Percentiles rank a stretch among this genome's conserved stretches.
Conservation (phyloP, 2,888 invertebrate species). For the Oscheius sp. region DNA sequence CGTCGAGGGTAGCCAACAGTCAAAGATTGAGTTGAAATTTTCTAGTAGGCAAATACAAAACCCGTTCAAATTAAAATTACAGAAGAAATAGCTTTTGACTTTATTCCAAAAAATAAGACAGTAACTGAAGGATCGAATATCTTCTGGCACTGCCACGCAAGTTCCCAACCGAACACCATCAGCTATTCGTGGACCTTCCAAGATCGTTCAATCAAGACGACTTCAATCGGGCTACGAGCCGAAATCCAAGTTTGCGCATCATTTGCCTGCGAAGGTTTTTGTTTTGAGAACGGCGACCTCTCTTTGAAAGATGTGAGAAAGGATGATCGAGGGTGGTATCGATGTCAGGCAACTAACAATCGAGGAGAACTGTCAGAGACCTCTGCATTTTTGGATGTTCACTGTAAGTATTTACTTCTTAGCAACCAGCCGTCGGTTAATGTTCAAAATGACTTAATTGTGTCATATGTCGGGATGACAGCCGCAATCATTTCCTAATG, state of each 20-base stretch:
- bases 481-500: neutral
- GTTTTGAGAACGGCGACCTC: conserved; percentile 66
- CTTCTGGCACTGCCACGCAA: conserved; percentile 69
- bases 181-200: conserved; percentile 66
- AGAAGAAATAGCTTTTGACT: conserved; percentile 58
- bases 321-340: conserved; percentile 67
- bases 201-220: conserved; percentile 58
- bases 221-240: conserved; percentile 63
- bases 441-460: conserved; percentile 13
- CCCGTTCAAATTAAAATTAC: conserved; percentile 20
- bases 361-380: conserved; percentile 53
- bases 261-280: conserved; percentile 6
- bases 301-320: conserved; percentile 63
- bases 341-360: conserved; percentile 66
- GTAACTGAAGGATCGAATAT: conserved; percentile 67
- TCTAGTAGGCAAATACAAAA: conserved; percentile 59
- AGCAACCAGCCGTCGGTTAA: neutral
- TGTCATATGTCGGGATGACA: conserved; percentile 15
- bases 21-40: conserved; percentile 55
- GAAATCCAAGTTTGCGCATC: conserved; percentile 52
- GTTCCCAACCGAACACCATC: conserved; percentile 60
- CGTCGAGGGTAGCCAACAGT: conserved; percentile 59
- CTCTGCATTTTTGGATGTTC: conserved; percentile 66
- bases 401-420: conserved; percentile 56
- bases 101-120: conserved; percentile 63